Base-by-base conservation (phyloP, 2,888 invertebrate genomes). In the Ashinkailepas kermadecensis region DNA sequence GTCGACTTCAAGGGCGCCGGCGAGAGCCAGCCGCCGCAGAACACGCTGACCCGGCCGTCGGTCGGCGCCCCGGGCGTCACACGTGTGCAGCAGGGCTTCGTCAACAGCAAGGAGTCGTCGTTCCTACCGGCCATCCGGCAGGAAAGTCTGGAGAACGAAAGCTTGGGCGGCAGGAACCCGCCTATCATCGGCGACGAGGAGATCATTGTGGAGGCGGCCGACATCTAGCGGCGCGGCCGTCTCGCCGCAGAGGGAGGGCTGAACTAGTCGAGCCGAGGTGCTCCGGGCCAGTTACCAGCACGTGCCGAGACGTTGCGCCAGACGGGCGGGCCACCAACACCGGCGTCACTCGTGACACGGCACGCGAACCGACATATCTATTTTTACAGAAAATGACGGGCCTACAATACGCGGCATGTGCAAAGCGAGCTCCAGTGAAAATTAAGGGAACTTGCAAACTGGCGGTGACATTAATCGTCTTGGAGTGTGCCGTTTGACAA, bases 81-180 rank as follows among this genome's bases (percentile, higher is more conserved):
- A 0, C 54, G 74, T 7, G 54, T 13, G 0, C 9, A 54, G 8
- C n/a, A 8, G n/a, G 39, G 39, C 39, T 56, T 74, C 74, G 21
- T 56, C 74, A 74, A 74, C 74, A 74, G 74, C 74, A 74, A 74
- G 74, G 74, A 74, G 74, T 74, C 74, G 56, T 0, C 74, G 18
- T 18, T 74, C 56, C 74, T 74, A 10, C 11, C 18, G 8, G 21
- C 1, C 56, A 74, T 74, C 56, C 54, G 74, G 0, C 39, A 56
- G 56, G 74, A 74, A 56, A 74, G 74, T 39, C 54, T 56, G 21
- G 39, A 3, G 0, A 74, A 21, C 9, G 18, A 54, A 10, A 8
- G 2, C 10, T 56, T 74, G 54, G 74, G 74, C 15, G 74, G 56
- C 54, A 54, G 74, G 21, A 74, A 21, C 74, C 74, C 74, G 21